Conservation (phyloP, 2,888 invertebrate species). For the Melipona bicolor region DNA sequence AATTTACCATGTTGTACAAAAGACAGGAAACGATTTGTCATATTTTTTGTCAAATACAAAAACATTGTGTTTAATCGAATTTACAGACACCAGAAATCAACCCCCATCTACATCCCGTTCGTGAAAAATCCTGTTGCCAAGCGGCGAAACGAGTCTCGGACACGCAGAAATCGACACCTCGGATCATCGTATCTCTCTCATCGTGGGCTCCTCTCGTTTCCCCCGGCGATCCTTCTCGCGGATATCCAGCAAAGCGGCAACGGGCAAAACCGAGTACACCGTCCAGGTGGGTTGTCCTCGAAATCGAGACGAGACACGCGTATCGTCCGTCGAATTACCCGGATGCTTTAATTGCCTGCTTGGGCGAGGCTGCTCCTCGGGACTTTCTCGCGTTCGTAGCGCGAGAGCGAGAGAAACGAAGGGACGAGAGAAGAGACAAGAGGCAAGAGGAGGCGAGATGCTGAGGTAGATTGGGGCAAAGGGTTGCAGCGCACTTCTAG, state of each 20-base stretch:
- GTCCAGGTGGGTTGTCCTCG: constrained; percentile 60
- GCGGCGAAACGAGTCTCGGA: neutral
- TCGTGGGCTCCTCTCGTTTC: neutral
- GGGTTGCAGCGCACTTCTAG: constrained; percentile 72
- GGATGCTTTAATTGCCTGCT: constrained; percentile 82
- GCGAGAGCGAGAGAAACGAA: constrained; percentile 18
- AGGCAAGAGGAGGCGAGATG: constrained; percentile 56
- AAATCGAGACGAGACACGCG: constrained; percentile 64
- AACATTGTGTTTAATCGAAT: too few species aligned
- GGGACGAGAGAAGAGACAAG: constrained; percentile 14
- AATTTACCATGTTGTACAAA: too few species aligned
- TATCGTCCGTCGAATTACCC: constrained; percentile 73
- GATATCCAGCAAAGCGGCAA: constrained; percentile 17
- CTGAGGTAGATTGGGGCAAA: constrained; percentile 69
- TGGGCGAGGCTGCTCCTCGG: constrained; percentile 70
- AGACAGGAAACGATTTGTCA: too few species aligned
- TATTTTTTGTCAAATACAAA: too few species aligned
- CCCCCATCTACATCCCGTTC: neutral
- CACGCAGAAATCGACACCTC: constrained; percentile 8
- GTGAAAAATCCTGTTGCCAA: constrained; percentile 4
- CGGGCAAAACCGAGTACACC: neutral
- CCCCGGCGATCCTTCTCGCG: constrained; percentile 15
- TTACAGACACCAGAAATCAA: neutral
- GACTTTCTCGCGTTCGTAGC: constrained; percentile 22
- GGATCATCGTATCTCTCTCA: neutral